Base-by-base conservation (phyloP, 2,888 invertebrate genomes). In the Alsophila aescularia region DNA sequence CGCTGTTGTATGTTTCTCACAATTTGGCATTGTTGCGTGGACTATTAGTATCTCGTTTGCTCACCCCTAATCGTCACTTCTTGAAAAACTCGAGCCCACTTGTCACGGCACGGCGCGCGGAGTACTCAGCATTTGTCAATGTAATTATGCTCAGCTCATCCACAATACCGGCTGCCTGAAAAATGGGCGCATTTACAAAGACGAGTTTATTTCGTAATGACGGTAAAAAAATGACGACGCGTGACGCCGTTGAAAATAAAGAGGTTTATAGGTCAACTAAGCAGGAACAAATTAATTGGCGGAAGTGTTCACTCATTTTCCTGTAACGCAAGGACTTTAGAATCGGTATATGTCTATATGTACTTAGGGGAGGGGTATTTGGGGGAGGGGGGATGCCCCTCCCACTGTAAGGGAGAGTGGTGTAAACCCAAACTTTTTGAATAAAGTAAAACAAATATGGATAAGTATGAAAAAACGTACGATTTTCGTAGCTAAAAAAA, bases 111-210 rank as follows among this genome's bases (percentile, higher is more conserved):
- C 47, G 41, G 39, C 45, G 10, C 37, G 52, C 42, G 37, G 14
- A 52, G 41, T 51, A 39, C 51, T 50, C 40, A 40, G 29, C 62
- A 62, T 62, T 62, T 60, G 59, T 62, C 59, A 60, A 52, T 54
- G 62, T 62, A 60, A 62, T 62, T 62, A 59, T 62, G 54, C 43
- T 24, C 39, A 47, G 41, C 52, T 55, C 58, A 55, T 58, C 50
- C 41, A 47, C 58, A 50, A 57, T 44, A 44, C 44, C 41, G 43
- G 27, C 31, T 9, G 29, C 10, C 41, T 58, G 55, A 62, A 53
- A 58, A 58, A 62, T 58, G 43, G 47, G 40, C 32, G 15, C 55
- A 58, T 58, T 60, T 56, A 52, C 56, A 51, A 43, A 27, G 44
- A 44, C 10, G 56, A 58, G 52, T 62, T 58, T 39, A 52, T 58